A percentile compares a stretch with the other conserved stretches of the same genome.
These are phyloP conservation scores for Schlechtendalia chinensis DNA, from an alignment of 1,140 invertebrate species.

Conservation along the genomic window DNA sequence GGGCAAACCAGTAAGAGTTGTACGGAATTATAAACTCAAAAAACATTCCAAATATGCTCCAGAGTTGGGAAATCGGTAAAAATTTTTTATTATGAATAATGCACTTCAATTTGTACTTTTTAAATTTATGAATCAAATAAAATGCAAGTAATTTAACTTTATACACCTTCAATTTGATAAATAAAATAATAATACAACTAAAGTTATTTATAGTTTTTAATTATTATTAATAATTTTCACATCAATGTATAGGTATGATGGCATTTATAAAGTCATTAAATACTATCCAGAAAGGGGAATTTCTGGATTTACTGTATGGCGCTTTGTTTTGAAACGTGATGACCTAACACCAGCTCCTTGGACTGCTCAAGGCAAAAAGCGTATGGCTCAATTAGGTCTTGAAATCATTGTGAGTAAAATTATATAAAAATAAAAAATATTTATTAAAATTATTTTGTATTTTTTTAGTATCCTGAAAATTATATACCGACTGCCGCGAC, in stretches of 20 bases:
- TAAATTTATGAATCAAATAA: too few species aligned
- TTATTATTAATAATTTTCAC: too few species aligned
- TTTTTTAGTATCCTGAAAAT: conserved; percentile 67
- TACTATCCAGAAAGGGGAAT: conserved; percentile 79
- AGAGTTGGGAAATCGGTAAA: conserved; percentile 67
- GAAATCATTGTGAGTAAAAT: conserved; percentile 55
- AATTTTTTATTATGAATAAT: too few species aligned
- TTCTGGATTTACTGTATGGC: conserved; percentile 79
- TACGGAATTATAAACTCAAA: conserved; percentile 72
- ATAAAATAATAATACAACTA: not conserved
- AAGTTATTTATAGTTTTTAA: too few species aligned
- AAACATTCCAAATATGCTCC: conserved; percentile 80
- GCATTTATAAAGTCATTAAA: conserved; percentile 78
- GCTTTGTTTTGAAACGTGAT: conserved; percentile 75
- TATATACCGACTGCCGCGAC: conserved; percentile 65
- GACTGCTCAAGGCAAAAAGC: conserved; percentile 70
- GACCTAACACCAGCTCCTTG: conserved; percentile 79
- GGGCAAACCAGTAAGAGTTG: conserved; percentile 77
- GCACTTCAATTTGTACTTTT: too few species aligned
- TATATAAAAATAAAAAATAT: not conserved
- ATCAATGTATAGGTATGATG: conserved; percentile 64
- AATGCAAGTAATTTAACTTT: not conserved
- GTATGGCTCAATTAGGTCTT: conserved; percentile 56
- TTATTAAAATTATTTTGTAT: conserved; percentile 22
- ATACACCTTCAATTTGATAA: not conserved